Base-by-base conservation (phyloP, 2,797 vertebrate genomes). In the Kryptolebias ocellatus region DNA sequence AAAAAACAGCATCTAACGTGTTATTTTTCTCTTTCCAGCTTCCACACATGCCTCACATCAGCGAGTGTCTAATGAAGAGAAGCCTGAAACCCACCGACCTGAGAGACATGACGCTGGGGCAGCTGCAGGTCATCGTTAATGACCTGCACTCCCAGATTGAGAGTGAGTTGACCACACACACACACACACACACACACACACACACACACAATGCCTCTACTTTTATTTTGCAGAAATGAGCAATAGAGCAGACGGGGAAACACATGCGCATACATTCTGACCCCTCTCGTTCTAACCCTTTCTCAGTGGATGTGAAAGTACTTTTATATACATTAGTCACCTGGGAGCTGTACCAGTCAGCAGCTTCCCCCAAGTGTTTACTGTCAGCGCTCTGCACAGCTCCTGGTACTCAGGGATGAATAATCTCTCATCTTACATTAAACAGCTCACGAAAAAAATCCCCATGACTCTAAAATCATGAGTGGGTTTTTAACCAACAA, bases 131-230 rank as follows among this genome's bases (percentile, higher is more conserved):
- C 87, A 99, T 99, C 64, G 97, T 98, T 89, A 99, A 98, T 2
- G 97, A 99, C 87, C 95, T 99, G 60, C 98, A 99, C 89, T 99
- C 97, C 79, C 97, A 99, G 91, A 99, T 99, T 60, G 97, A 99
- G 87, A 98, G 98, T 99, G 91, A 95, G 97, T 95, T 67, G 7
- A 68, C 70, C 56, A 24, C 58, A 61, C 5, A 47, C 20, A 49
- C 45, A 18, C 31, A 50, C 17, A 34, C 67, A 67, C 53, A 64
- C 67, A 65, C 67, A 67, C 53, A 64, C 67, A 65, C 10, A 72
- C 14, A 61, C 31, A 64, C 0, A 60, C 4, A 49, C 37, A 39
- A 39, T 39, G 37, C 73, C 77, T 79, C 28, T 53, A 24, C 67
- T 76, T 69, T 78, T 57, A 81, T 34, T 24, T 69, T 46, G 72